Evolutionary conservation across 1,140 invertebrate species (phyloP), one percentile per base, ranked within the genome.

Genomic region (Drosophila eugracilis): DNA sequence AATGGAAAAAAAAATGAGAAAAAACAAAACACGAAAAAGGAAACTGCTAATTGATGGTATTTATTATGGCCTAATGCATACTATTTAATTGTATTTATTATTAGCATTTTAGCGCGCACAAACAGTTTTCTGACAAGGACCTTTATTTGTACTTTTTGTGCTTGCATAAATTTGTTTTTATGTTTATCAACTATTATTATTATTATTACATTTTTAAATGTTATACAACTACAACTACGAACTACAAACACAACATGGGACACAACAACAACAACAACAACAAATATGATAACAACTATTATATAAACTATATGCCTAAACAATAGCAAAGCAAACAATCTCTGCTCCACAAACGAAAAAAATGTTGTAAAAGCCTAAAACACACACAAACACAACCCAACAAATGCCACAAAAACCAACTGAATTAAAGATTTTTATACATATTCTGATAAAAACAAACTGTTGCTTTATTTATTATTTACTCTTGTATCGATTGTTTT

Each of bases 71-170:
- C 62, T 84, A 84, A 75, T 75, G 67, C 55, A 65, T 67, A 75
- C 76, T 80, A 81, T 81, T 83, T 78, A 85, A 76, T 77, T 81
- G 75, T 85, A 85, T 85, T 86, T 85, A 85, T 85, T 85, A 85
- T 69, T 85, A 85, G 81, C 67, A 80, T 74, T 76, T 86, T 70
- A 76, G 65, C 65, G 72, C 58, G 80, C 81, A 86, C 63, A 77
- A 78, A 63, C 45, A 14, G 70, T 66, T 70, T 66, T 60, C 53
- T 21, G 39, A 52, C 41, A 45, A 65, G 39, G 44, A 72, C 48
- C 65, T 80, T 80, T 63, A 71, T 63, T 86, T 85, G 78, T 67
- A 67, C n/a, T n/a, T 67, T 73, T 73, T 73, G 70, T 73, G 70
- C 70, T 73, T 86, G 80, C 77, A 77, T 85, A 86, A 67, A 52